Evolutionary conservation across 2,113 vertebrate species (phyloP).

Genomic region (Phainopepla nitens): DNA sequence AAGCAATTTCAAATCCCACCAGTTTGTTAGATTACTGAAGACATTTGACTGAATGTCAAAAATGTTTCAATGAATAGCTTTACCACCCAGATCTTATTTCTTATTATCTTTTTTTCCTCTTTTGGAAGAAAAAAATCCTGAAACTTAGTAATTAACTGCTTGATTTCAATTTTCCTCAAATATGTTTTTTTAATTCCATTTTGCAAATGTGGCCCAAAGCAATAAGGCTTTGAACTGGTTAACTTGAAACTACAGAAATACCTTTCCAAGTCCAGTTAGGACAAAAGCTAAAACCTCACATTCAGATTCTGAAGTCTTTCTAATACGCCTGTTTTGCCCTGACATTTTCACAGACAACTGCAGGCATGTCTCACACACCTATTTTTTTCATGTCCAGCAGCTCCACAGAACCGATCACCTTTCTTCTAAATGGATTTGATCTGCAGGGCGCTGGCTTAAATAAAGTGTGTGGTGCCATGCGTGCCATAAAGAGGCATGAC

Average conservation of each 20-base stretch:
- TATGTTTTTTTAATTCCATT: background rate
- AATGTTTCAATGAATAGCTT: constrained; percentile 17
- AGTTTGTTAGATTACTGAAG: constrained; percentile 28
- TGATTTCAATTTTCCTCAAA: background rate
- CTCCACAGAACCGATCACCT: background rate
- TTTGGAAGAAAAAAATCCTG: background rate
- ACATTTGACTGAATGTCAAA: constrained; percentile 29
- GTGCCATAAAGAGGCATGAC: background rate
- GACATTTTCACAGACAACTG: background rate
- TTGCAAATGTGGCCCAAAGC: background rate
- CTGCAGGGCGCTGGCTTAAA: background rate
- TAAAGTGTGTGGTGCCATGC: background rate
- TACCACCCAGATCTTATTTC: constrained; percentile 8
- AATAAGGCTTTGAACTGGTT: background rate
- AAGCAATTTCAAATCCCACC: constrained; percentile 29
- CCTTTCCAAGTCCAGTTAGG: background rate
- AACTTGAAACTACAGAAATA: background rate
- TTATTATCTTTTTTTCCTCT: background rate
- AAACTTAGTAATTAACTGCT: background rate
- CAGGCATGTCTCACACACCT: constrained; percentile 16
- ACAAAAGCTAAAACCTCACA: background rate
- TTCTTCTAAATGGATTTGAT: constrained; percentile 5
- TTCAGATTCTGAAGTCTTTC: background rate
- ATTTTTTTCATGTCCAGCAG: background rate
- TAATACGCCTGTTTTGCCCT: background rate